Evolutionary conservation across 1,140 invertebrate genomes (phyloP), one percentile per base, ranked within the genome.

Genomic region (Drosophila ercepeae): DNA sequence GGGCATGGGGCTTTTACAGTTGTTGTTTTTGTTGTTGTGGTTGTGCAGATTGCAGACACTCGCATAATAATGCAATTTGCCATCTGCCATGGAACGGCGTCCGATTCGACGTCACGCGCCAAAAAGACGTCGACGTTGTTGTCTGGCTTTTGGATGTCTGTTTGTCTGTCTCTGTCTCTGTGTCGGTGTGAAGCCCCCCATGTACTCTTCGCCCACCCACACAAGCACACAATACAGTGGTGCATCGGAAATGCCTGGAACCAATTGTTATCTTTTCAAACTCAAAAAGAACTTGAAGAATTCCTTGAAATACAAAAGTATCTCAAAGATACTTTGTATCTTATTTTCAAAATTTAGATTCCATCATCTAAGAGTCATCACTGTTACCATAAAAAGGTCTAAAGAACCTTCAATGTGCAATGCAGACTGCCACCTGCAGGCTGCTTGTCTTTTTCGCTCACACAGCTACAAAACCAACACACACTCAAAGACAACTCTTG

Each of bases 1-100:
- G n/a, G 36, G 27, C 25, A 39, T 16, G n/a, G 34, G 4, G n/a
- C n/a, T n/a, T n/a, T n/a, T n/a, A n/a, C n/a, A n/a, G n/a, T 39
- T 44, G 16, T 63, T 69, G 48, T 55, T 75, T 18, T 48, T 64
- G 16, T 60, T 68, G 46, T 63, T 71, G 16, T 69, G 72, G 76
- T 45, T 78, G 49, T 89, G 70, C 86, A 89, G 86, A 86, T 78
- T 89, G 79, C 86, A 89, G 86, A 89, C 86, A 89, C 82, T 89
- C 77, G 86, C 88, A 89, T 89, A 89, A 89, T 89, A 90, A 89
- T 89, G 83, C 84, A 89, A 89, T 89, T 89, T 84, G 84, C 83
- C 84, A 89, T 71, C 83, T 82, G 77, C 73, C 81, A 75, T 49
- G 55, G 25, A 54, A 27, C 46, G 58, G 45, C 57, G 46, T 42